Evolutionary conservation across 2,797 vertebrate genomes (phyloP), one percentile per base, ranked within the genome.

Genomic region (Borostomias antarcticus): DNA sequence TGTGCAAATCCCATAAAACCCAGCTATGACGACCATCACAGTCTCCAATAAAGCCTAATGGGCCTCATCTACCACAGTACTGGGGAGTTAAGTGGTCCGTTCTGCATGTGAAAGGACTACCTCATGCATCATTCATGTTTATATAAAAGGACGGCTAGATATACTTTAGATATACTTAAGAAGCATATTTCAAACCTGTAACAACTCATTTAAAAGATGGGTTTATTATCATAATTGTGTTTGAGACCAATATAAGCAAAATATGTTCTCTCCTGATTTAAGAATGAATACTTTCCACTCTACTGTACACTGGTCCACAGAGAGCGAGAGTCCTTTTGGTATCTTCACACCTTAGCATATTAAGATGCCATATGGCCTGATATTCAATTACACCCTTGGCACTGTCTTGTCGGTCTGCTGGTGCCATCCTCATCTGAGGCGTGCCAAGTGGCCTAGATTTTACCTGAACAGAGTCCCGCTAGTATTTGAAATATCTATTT

Each of bases 361-460:
- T 30, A 13, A 58, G 32, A 37, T 21, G 35, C 32, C 56, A 37
- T 37, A 58, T 37, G 56, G 56, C 19, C 33, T 11, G 19, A 17
- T 25, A 45, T 40, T 28, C 17, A 59, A 40, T 26, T 40, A 59
- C 58, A 43, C 21, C 2, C 58, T n/a, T 51, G 48, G 48, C 35
- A 59, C 13, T 7, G 28, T 59, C 23, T 17, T 25, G n/a, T 6
- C 25, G 17, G 37, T 59, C 58, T 59, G 13, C 13, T 59, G 17
- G 17, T 45, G 35, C 35, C 25, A 7, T 58, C 37, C 35, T 21
- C 40, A 21, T 37, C 6, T 37, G 35, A 6, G 6, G 25, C 35
- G 40, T 13, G 57, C 57, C 35, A 58, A 58, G 32, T 35, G 33
- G 57, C 57, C 33, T 40, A 58, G 11, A 58, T 58, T 37, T 26